Conservation (phyloP, 2,113 vertebrate genomes). For the Grammomys dolichurus region DNA sequence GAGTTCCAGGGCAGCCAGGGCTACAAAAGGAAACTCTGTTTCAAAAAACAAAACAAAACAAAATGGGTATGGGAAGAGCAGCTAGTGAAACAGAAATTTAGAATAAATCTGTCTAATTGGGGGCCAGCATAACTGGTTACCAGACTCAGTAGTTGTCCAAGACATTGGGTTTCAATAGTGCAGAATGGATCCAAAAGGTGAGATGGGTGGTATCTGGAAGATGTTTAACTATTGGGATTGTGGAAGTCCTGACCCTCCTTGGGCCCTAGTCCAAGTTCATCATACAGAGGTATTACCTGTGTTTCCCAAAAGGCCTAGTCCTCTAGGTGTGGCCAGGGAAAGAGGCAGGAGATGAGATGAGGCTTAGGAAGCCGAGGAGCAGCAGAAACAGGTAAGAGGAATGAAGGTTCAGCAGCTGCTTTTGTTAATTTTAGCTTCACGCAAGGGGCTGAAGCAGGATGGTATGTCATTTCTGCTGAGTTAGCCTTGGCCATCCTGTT, state of each 20-base stretch:
- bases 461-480: slow-evolving; percentile 80
- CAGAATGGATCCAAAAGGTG: slow-evolving; percentile 9
- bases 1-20: background rate
- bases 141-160: slow-evolving; percentile 37
- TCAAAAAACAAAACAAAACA: too few relatives aligned
- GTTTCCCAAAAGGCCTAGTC: slow-evolving; percentile 4
- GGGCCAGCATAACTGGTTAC: slow-evolving; percentile 2
- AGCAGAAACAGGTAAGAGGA: slow-evolving; percentile 56
- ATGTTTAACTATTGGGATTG: slow-evolving; percentile 5
- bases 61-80: background rate
- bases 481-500: slow-evolving; percentile 71
- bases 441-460: slow-evolving; percentile 75
- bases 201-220: background rate
- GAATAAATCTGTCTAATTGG: slow-evolving; percentile 25
- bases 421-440: slow-evolving; percentile 80
- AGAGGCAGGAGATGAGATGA: background rate
- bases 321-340: background rate
- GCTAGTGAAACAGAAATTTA: slow-evolving; percentile 19
- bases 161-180: slow-evolving; percentile 19
- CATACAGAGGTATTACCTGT: background rate
- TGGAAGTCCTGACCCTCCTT: background rate
- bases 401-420: slow-evolving; percentile 77
- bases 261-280: background rate
- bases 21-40: background rate
- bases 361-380: slow-evolving; percentile 24